phyloP scores from a whole-genome alignment of 1,140 invertebrate genomes.

The Leptoteleia sp. region DNA sequence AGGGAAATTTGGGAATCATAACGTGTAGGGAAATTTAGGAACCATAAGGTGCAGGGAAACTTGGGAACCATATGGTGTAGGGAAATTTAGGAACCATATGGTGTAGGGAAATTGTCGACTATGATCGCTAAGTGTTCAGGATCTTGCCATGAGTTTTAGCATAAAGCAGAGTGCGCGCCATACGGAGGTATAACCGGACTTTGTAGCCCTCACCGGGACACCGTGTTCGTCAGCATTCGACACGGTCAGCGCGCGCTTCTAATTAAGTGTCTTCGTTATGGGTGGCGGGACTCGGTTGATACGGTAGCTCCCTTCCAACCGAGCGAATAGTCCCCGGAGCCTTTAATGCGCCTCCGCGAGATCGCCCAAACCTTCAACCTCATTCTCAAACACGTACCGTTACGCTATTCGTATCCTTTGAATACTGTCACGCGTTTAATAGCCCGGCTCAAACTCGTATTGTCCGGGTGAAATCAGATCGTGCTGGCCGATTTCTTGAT shows the following conservation, averaged over 20 bases:
- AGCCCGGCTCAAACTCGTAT: slow-evolving; percentile 19
- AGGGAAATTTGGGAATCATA: too few relatives aligned
- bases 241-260: slow-evolving; percentile 62
- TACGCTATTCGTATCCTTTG: slow-evolving; percentile 14
- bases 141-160: too few relatives aligned
- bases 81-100: too few relatives aligned
- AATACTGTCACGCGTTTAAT: slow-evolving; percentile 36
- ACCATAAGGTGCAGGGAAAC: too few relatives aligned
- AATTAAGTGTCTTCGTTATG: slow-evolving; percentile 71
- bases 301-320: slow-evolving; percentile 9
- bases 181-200: too few relatives aligned
- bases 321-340: too few relatives aligned
- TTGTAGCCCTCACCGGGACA: too few relatives aligned
- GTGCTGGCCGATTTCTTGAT: slow-evolving; percentile 43
- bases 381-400: slow-evolving; percentile 10
- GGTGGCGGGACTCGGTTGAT: slow-evolving; percentile 56
- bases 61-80: too few relatives aligned
- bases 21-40: too few relatives aligned
- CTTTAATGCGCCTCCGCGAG: background rate
- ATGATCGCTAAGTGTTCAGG: too few relatives aligned
- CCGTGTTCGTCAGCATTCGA: slow-evolving; percentile 60
- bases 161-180: too few relatives aligned
- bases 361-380: background rate
- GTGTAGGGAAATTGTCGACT: too few relatives aligned
- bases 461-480: slow-evolving; percentile 57